These are phyloP conservation scores for Brachyrhaphis roseni DNA, from an alignment of 2,797 vertebrate genomes.

Conservation along the genomic window DNA sequence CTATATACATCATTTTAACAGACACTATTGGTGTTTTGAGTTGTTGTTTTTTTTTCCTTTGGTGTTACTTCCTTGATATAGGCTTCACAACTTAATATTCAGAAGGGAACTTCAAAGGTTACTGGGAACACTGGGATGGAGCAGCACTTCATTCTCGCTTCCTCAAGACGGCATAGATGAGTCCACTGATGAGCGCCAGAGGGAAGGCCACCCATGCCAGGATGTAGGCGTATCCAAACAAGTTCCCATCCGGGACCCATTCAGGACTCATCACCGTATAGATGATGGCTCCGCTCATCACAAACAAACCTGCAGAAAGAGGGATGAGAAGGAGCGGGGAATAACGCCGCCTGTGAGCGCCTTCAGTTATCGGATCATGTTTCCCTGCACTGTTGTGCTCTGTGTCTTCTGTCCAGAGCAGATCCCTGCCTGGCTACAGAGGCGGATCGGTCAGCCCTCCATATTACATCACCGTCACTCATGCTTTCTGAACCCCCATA, in stretches of 20 bases:
- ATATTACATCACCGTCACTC: conserved; percentile 28
- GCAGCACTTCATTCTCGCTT: conserved; percentile 88
- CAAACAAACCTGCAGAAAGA: conserved; percentile 86
- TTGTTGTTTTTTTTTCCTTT: conserved; percentile 51
- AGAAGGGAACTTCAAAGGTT: conserved; percentile 41
- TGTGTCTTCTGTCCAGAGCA: conserved; percentile 27
- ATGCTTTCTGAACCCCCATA: conserved; percentile 24
- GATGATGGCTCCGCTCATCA: conserved; percentile 94
- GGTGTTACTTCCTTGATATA: conserved; percentile 54
- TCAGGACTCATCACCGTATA: conserved; percentile 90
- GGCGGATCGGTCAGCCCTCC: conserved; percentile 11
- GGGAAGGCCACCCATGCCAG: conserved; percentile 97
- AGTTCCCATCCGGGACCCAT: conserved; percentile 75
- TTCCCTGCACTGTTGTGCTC: conserved; percentile 11
- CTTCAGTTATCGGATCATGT: conserved; percentile 21
- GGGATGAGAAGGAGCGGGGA: not conserved
- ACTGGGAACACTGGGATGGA: conserved; percentile 45
- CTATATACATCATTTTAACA: conserved; percentile 98
- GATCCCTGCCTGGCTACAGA: conserved; percentile 30
- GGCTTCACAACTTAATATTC: conserved; percentile 48
- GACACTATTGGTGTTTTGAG: conserved; percentile 83
- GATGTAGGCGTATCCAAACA: conserved; percentile 93
- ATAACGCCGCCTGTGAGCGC: conserved; percentile 3
- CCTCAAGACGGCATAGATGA: conserved; percentile 94
- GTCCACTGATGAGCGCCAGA: conserved; percentile 90